phyloP scores from a whole-genome alignment of 2,888 invertebrate species.

The Sipha maydis region DNA sequence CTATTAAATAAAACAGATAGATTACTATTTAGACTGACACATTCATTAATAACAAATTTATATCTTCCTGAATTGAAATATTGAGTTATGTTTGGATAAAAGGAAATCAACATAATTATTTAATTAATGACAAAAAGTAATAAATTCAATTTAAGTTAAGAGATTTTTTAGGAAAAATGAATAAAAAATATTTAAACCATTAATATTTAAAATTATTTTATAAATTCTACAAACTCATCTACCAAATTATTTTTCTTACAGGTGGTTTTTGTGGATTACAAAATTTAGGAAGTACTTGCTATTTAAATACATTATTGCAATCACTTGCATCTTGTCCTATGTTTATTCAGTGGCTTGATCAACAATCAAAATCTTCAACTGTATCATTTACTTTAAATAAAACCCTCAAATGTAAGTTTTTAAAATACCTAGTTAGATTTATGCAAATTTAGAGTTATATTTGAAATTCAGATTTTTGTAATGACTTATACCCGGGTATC shows the following conservation, averaged over 20 bases:
- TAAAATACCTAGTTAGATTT: background rate
- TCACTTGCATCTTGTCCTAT: conserved; percentile 87
- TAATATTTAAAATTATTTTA: background rate
- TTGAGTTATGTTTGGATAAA: too few species aligned
- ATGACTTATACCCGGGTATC: too few species aligned
- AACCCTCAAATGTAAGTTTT: conserved; percentile 76
- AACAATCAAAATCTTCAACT: conserved; percentile 74
- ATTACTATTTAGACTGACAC: background rate
- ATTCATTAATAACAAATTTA: background rate
- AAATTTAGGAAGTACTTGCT: conserved; percentile 93
- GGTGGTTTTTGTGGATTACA: conserved; percentile 86
- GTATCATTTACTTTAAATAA: conserved; percentile 80
- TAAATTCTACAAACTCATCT: conserved; percentile 14
- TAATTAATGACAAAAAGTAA: too few species aligned
- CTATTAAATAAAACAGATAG: too few species aligned
- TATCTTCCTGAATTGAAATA: too few species aligned
- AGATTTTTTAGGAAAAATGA: too few species aligned
- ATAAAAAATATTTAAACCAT: too few species aligned
- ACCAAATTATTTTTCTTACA: conserved; percentile 62
- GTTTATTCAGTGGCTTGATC: conserved; percentile 84
- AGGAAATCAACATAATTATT: too few species aligned
- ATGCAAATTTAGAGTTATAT: background rate
- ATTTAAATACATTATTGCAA: conserved; percentile 90
- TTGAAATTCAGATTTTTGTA: background rate
- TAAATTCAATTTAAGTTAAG: background rate